phyloP scores from a whole-genome alignment of 2,113 vertebrate genomes.

The Tautogolabrus adspersus region DNA sequence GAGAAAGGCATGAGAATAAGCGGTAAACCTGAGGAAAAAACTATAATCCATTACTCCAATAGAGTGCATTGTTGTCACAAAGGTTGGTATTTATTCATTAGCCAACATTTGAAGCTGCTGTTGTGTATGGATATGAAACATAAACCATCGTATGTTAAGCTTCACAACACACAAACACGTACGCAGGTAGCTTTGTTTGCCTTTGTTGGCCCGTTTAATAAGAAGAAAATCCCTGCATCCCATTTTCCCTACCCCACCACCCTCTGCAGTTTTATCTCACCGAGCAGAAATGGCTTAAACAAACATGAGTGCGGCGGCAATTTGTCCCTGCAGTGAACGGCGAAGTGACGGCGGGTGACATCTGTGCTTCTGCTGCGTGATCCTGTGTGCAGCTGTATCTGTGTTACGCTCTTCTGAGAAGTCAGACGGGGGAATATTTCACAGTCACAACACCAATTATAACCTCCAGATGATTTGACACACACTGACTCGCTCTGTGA shows the following conservation, averaged over 20 bases:
- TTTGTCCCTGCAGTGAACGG: constrained; percentile 23
- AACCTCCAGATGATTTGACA: neutral
- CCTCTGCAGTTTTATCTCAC: constrained; percentile 41
- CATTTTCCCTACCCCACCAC: neutral
- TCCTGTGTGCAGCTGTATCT: constrained; percentile 1
- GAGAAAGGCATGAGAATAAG: neutral
- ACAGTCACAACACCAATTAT: constrained; percentile 31
- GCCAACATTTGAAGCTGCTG: neutral
- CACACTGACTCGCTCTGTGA: neutral
- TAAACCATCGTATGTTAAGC: constrained; percentile 12
- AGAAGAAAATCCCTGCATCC: constrained; percentile 19
- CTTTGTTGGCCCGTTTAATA: constrained; percentile 6
- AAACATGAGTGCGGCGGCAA: constrained; percentile 30
- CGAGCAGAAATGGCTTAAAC: constrained; percentile 48
- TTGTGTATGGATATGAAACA: neutral
- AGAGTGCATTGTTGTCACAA: neutral
- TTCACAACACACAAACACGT: neutral
- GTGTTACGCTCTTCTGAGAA: constrained; percentile 10
- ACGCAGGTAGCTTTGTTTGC: neutral
- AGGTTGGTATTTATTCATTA: neutral
- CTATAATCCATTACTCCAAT: neutral
- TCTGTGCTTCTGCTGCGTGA: neutral
- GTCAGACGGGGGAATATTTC: neutral
- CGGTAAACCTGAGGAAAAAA: neutral
- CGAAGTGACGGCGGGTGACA: neutral